A percentile compares a stretch with the other conserved stretches of the same genome.
Conservation (phyloP, 2,113 vertebrate genomes). For the Capreolus pygargus region DNA sequence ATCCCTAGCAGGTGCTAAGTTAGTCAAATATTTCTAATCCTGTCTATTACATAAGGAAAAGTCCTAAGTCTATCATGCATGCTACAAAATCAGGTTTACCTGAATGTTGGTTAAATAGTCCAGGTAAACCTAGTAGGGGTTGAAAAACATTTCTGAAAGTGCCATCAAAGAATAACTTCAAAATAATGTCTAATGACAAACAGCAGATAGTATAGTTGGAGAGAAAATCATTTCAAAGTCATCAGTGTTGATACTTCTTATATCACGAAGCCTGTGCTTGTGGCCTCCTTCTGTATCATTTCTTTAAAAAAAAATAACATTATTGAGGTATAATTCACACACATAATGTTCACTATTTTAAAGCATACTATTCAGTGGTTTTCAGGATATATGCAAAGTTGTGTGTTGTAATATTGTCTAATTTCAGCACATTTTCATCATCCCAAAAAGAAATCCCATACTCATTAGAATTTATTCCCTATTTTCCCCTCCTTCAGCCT, state of each 20-base stretch:
- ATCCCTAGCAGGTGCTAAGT: not conserved
- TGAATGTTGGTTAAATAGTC: not conserved
- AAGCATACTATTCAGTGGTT: not conserved
- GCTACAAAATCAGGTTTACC: not conserved
- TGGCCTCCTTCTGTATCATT: not conserved
- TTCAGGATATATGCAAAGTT: not conserved
- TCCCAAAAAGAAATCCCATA: not conserved
- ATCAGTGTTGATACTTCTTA: not conserved
- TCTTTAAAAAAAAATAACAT: not conserved
- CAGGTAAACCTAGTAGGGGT: not conserved
- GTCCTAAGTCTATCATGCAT: not conserved
- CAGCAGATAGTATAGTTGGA: not conserved
- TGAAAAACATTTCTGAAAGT: not conserved
- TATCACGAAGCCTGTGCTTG: not conserved
- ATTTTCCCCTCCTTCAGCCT: not conserved
- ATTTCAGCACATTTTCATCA: not conserved
- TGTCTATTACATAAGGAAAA: not conserved
- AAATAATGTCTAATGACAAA: not conserved
- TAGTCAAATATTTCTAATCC: not conserved
- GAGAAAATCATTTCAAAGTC: not conserved
- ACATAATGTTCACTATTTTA: not conserved
- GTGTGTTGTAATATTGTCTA: not conserved
- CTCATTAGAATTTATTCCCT: not conserved
- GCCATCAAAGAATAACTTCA: not conserved
- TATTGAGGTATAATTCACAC: not conserved